Evolutionary conservation across 2,113 vertebrate genomes (phyloP).

Genomic region (Zosterops borbonicus): DNA sequence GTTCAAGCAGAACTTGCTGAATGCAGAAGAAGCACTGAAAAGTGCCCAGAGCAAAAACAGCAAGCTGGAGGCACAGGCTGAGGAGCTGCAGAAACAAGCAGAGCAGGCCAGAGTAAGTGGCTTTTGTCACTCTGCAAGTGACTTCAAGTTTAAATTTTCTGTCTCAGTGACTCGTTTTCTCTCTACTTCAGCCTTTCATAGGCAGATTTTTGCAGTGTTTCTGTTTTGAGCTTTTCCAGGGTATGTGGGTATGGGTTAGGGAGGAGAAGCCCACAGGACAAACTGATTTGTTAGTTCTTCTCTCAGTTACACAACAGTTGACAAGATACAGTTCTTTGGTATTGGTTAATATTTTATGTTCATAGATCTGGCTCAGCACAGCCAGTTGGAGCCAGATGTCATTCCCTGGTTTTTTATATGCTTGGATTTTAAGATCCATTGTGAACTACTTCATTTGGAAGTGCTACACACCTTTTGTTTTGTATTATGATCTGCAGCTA

Average conservation of each 20-base stretch:
- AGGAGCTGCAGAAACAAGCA: slow-evolving; percentile 80
- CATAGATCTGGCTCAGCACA: background rate
- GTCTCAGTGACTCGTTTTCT: background rate
- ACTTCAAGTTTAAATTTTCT: background rate
- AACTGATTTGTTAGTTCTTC: background rate
- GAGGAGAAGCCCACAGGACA: background rate
- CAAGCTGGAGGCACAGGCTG: slow-evolving; percentile 75
- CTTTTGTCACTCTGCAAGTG: background rate
- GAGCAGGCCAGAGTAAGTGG: slow-evolving; percentile 83
- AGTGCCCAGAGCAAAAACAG: slow-evolving; percentile 66
- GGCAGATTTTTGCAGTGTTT: background rate
- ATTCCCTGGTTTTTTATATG: background rate
- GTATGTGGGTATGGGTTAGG: background rate
- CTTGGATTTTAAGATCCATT: background rate
- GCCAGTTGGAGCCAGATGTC: background rate
- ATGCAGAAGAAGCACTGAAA: slow-evolving; percentile 73
- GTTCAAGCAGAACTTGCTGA: slow-evolving; percentile 69
- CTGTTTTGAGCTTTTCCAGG: background rate
- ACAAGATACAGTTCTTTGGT: background rate
- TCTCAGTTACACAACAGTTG: background rate
- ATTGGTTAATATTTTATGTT: background rate
- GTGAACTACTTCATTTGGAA: background rate
- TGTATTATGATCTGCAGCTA: background rate
- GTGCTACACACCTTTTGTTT: background rate
- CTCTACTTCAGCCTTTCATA: background rate